These are phyloP conservation scores for Phaethon lepturus DNA, from an alignment of 2,113 vertebrate genomes.

Conservation along the genomic window DNA sequence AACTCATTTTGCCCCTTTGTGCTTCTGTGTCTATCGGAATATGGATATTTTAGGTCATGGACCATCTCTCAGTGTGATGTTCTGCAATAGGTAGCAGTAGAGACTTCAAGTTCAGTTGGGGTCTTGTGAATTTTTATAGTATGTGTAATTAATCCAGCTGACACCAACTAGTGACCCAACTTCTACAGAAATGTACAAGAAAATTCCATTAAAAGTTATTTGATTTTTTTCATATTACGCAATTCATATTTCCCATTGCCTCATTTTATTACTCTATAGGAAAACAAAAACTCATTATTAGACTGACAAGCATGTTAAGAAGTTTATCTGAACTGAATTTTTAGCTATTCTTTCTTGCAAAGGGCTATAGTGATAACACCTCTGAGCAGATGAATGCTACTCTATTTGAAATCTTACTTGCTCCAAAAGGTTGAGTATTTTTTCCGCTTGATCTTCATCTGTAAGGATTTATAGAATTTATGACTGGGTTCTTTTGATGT, in stretches of 20 bases:
- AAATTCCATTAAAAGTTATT: not conserved
- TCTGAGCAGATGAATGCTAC: not conserved
- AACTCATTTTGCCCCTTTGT: not conserved
- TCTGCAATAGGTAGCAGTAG: not conserved
- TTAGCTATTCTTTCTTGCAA: not conserved
- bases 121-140: not conserved
- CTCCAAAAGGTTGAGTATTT: conserved; percentile 9
- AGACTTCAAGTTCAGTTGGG: not conserved
- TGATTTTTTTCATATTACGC: not conserved
- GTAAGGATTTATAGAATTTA: conserved; percentile 64
- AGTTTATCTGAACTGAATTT: not conserved
- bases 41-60: not conserved
- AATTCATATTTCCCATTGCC: not conserved
- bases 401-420: not conserved
- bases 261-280: not conserved
- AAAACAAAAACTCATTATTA: not conserved
- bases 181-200: not conserved
- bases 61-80: not conserved
- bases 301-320: not conserved
- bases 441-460: conserved; percentile 62
- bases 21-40: not conserved
- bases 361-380: not conserved
- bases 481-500: conserved; percentile 69
- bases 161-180: not conserved
- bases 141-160: not conserved